phyloP scores from a whole-genome alignment of 2,113 vertebrate species.

The Xiphophorus hellerii region DNA sequence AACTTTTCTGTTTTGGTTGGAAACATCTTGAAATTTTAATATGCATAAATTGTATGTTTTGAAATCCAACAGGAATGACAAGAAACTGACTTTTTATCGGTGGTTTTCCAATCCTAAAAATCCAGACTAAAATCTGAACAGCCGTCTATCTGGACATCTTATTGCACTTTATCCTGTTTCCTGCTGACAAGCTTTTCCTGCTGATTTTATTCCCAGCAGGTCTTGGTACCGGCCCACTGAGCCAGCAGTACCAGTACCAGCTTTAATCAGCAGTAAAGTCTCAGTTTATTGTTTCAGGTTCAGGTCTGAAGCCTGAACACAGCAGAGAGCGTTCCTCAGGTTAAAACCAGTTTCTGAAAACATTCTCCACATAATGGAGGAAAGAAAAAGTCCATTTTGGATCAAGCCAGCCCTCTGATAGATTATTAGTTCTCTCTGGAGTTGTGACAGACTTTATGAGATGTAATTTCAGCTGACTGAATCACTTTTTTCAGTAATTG shows the following conservation, averaged over 20 bases:
- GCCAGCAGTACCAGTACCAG: not conserved
- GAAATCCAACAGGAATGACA: too few species aligned
- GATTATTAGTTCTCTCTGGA: constrained; percentile 33
- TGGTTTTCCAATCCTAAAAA: too few species aligned
- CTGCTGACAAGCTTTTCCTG: too few species aligned
- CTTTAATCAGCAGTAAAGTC: not conserved
- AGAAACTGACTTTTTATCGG: too few species aligned
- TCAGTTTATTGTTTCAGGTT: not conserved
- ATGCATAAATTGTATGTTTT: too few species aligned
- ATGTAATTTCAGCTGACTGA: constrained; percentile 38
- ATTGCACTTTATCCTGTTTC: too few species aligned
- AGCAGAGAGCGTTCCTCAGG: not conserved
- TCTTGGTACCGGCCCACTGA: not conserved
- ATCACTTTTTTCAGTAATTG: constrained; percentile 33
- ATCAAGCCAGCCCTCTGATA: constrained; percentile 20
- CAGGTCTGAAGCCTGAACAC: not conserved
- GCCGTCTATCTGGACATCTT: too few species aligned
- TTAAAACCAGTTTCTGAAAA: not conserved
- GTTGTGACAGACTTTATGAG: constrained; percentile 32
- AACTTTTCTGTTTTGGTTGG: too few species aligned
- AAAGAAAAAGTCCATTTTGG: not conserved
- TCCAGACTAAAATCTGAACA: not conserved
- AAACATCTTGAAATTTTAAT: too few species aligned
- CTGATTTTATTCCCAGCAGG: too few species aligned
- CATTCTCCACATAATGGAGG: not conserved